phyloP scores from a whole-genome alignment of 2,888 invertebrate species.

The Plagiodera versicolora region DNA sequence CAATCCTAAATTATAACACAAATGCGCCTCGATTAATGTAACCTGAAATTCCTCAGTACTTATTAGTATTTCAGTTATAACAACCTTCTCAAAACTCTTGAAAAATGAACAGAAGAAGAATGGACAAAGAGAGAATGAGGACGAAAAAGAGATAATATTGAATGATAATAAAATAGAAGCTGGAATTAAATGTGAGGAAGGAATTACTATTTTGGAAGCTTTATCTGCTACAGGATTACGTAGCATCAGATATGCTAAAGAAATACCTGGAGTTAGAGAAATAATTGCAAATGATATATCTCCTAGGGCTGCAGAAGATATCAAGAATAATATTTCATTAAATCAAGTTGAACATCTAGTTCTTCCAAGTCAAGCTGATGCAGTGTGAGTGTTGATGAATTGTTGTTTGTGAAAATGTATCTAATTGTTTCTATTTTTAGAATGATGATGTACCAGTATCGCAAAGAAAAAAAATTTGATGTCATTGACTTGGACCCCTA shows the following conservation, averaged over 20 bases:
- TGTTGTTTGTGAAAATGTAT: too few species aligned
- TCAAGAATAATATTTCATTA: slow-evolving; percentile 74
- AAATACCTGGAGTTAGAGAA: slow-evolving; percentile 77
- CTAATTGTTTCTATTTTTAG: too few species aligned
- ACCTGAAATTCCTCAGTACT: slow-evolving; percentile 15
- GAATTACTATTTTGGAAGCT: slow-evolving; percentile 83
- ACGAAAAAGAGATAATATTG: slow-evolving; percentile 18
- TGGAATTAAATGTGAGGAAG: slow-evolving; percentile 53
- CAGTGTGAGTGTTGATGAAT: slow-evolving; percentile 73
- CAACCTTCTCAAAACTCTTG: slow-evolving; percentile 62
- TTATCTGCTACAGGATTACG: slow-evolving; percentile 94
- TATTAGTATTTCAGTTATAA: slow-evolving; percentile 71
- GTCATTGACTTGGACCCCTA: slow-evolving; percentile 97
- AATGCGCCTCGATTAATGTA: neutral
- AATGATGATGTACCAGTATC: slow-evolving; percentile 82
- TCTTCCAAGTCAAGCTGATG: slow-evolving; percentile 80
- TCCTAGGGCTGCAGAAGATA: slow-evolving; percentile 80
- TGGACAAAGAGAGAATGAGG: slow-evolving; percentile 26
- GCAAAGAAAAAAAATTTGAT: slow-evolving; percentile 72
- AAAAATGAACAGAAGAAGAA: slow-evolving; percentile 38
- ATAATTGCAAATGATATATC: slow-evolving; percentile 94
- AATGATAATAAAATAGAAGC: slow-evolving; percentile 14
- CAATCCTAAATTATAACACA: neutral
- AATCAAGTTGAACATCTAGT: slow-evolving; percentile 79
- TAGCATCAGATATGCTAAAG: slow-evolving; percentile 95